Evolutionary conservation across 2,888 invertebrate genomes (phyloP).

Genomic region (Acanthosepion lycidas): DNA sequence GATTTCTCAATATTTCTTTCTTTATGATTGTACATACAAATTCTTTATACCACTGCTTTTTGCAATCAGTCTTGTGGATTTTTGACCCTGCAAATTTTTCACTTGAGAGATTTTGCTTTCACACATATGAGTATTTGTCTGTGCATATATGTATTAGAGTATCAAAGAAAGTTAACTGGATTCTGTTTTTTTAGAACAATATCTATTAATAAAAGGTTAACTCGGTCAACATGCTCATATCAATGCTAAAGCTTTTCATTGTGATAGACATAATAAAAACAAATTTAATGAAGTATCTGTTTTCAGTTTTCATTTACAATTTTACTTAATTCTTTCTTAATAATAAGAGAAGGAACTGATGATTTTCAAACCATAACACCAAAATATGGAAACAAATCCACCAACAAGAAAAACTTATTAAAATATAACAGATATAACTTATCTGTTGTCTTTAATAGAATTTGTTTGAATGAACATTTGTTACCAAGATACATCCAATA

Average conservation of each 20-base stretch:
- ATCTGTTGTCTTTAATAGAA: no score
- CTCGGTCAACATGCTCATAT: neutral
- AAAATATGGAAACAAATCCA: no score
- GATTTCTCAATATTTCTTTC: neutral
- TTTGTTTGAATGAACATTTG: no score
- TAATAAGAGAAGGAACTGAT: no score
- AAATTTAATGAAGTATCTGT: neutral
- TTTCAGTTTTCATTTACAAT: neutral
- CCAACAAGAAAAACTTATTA: no score
- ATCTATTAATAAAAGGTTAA: neutral
- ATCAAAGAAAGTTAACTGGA: neutral
- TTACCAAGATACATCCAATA: no score
- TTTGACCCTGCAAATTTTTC: no score
- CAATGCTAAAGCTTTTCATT: neutral
- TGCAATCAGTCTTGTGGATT: neutral
- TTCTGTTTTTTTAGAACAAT: neutral
- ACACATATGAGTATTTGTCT: neutral
- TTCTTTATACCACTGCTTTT: neutral
- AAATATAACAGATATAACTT: no score
- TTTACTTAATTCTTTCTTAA: no score
- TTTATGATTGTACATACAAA: neutral
- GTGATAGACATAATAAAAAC: neutral
- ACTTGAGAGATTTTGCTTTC: neutral
- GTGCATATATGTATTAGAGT: neutral
- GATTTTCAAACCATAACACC: no score